Evolutionary conservation across 2,888 invertebrate species (phyloP).

Genomic region (Rotaria macrura): DNA sequence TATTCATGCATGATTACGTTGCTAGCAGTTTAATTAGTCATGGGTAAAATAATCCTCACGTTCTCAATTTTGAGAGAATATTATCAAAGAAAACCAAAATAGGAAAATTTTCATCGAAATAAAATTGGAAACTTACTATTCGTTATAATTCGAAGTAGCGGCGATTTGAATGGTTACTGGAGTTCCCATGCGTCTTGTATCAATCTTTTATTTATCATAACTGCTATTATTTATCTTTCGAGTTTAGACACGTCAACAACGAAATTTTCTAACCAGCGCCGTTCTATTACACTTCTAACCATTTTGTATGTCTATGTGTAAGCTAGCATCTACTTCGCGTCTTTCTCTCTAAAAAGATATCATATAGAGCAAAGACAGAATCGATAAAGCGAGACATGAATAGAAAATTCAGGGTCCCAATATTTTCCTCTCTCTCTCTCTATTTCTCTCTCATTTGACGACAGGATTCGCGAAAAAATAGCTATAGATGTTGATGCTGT

Average conservation of each 20-base stretch:
- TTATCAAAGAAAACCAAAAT: too few relatives aligned
- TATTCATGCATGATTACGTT: not conserved
- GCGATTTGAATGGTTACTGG: slow-evolving; percentile 7
- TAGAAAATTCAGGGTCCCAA: not conserved
- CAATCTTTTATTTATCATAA: not conserved
- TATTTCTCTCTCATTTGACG: not conserved
- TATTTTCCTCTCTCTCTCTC: not conserved
- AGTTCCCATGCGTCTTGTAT: not conserved
- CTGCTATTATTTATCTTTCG: not conserved
- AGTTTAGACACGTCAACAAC: not conserved
- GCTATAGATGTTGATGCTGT: not conserved
- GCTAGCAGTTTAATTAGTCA: not conserved
- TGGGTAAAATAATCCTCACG: not conserved
- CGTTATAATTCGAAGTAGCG: not conserved
- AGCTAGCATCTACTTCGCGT: not conserved
- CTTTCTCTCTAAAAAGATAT: not conserved
- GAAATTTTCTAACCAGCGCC: not conserved
- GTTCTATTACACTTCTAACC: not conserved
- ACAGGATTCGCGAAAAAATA: not conserved
- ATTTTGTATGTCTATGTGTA: not conserved
- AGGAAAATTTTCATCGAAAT: not conserved
- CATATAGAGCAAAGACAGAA: not conserved
- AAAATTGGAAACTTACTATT: not conserved
- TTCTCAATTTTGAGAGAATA: too few relatives aligned
- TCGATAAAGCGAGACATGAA: not conserved